Conservation (phyloP, 2,797 vertebrate genomes). For the Pteronotus mesoamericanus region DNA sequence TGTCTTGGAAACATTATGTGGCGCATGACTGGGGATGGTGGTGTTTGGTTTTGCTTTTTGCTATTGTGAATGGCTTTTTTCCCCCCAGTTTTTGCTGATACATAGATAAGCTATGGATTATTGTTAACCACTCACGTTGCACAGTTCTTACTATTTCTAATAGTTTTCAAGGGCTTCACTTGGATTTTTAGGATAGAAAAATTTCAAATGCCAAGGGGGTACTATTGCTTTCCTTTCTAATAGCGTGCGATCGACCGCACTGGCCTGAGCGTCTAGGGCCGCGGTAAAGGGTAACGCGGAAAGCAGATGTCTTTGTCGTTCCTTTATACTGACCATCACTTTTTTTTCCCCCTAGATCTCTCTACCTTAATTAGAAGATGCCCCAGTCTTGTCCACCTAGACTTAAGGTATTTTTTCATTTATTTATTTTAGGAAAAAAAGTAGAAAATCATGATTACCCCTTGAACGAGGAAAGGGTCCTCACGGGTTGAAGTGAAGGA, state of each 20-base stretch:
- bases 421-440: neutral
- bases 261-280: neutral
- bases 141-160: neutral
- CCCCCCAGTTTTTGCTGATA: neutral
- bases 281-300: neutral
- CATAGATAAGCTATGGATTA: neutral
- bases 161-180: neutral
- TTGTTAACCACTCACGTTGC: neutral
- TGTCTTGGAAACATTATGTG: neutral
- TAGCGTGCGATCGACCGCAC: neutral
- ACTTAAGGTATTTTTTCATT: conserved; percentile 89
- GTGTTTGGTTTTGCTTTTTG: neutral
- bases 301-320: neutral
- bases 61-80: neutral
- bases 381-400: conserved; percentile 86
- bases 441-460: neutral
- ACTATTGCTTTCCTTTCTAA: neutral
- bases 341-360: conserved; percentile 84
- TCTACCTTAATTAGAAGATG: conserved; percentile 88
- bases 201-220: neutral
- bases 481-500: neutral
- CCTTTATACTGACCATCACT: neutral
- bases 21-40: neutral
- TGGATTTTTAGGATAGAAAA: neutral
- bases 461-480: neutral